Percentiles rank a stretch among this genome's conserved stretches.
These are phyloP conservation scores for Peribatodes rhomboidaria DNA, from an alignment of 2,888 invertebrate species.

Conservation along the genomic window DNA sequence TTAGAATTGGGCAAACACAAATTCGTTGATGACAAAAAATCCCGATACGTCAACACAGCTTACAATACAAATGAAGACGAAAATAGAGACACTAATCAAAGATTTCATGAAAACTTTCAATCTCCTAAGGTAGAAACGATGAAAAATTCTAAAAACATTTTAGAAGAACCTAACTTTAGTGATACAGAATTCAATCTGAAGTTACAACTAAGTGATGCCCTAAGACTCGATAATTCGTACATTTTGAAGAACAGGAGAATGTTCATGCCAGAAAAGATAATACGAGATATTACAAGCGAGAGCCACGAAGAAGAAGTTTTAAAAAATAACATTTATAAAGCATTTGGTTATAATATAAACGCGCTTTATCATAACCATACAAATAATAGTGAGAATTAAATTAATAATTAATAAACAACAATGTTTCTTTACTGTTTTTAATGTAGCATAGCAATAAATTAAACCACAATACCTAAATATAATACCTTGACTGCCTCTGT, in stretches of 20 bases:
- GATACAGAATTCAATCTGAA: constrained; percentile 9
- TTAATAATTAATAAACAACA: background rate
- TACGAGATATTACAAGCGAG: background rate
- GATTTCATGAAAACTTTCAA: constrained; percentile 6
- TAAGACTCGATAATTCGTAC: background rate
- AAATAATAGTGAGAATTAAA: background rate
- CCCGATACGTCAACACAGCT: background rate
- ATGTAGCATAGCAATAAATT: no score
- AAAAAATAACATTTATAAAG: constrained; percentile 32
- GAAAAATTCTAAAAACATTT: background rate
- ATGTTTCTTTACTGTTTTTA: no score
- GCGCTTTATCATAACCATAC: background rate
- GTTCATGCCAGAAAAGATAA: background rate
- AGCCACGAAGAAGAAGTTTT: constrained; percentile 21
- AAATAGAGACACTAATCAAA: background rate
- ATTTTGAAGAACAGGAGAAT: background rate
- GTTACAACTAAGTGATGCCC: constrained; percentile 1
- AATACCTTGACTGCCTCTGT: no score
- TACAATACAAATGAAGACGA: background rate
- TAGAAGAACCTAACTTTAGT: constrained; percentile 11
- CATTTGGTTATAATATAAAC: background rate
- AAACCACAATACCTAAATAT: no score
- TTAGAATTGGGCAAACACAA: background rate
- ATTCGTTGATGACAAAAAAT: background rate
- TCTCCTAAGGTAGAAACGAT: background rate